Base-by-base conservation (phyloP, 2,888 invertebrate genomes). In the Drosophila aldrichi region DNA sequence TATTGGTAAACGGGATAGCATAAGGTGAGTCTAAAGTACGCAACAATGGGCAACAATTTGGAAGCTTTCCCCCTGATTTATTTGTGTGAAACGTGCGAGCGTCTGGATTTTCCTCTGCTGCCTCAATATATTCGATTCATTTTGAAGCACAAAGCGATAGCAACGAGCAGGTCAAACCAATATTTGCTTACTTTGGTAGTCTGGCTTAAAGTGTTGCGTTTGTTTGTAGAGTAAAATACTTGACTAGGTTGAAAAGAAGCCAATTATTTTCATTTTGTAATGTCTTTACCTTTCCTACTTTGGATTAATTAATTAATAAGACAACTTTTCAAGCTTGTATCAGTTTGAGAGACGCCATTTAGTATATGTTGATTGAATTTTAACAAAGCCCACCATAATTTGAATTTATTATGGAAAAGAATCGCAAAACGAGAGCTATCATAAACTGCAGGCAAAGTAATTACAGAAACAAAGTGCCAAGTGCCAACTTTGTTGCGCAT, bases 31-130 rank as follows among this genome's bases (percentile, higher is more conserved):
- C 41, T 29, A 59, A 79, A 82, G 65, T 76, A 34, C 25, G 66
- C 54, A 65, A 77, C 70, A 88, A 82, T 80, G 77, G 70, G 66
- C 86, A 82, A 86, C 81, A 83, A 88, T 85, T 86, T 88, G 64
- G 67, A 67, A 68, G 87, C 73, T 62, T 74, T 86, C 79, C 73
- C 71, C 67, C 80, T 82, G 83, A 88, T 86, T 89, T 84, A 84
- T 86, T 89, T 81, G 69, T 67, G 65, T 75, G 63, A 71, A 67
- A 83, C 89, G 81, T 84, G 82, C 38, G 49, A 18, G 36, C 32
- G 38, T 32, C 22, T 18, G 38, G 52, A 25, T n/a, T 51, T 22
- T 18, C 36, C 56, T 48, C 41, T 40, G 46, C 43, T 59, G 48
- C 64, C 54, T 58, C 54, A 64, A 66, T 72, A 64, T 65, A 64